Base-by-base conservation (phyloP, 2,797 vertebrate genomes). In the Scolopax bukidnonensis region DNA sequence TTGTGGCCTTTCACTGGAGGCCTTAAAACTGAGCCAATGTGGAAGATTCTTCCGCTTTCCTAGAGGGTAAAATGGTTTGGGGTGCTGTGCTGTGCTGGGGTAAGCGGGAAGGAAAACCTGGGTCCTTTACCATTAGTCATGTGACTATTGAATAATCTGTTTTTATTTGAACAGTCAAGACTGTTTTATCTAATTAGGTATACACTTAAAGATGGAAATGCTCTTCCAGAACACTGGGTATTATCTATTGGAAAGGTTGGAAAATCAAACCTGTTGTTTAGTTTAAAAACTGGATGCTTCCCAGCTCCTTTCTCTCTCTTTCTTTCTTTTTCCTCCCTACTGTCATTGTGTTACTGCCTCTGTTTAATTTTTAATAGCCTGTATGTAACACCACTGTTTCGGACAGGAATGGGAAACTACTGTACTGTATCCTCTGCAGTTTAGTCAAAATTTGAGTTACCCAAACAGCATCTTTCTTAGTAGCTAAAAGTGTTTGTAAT, bases 361-460 rank as follows among this genome's bases (percentile, higher is more conserved):
- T 68, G 27, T 87, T 96, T 67, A 92, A 85, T 92, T 93, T 93
- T 96, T 95, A 70, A 70, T 90, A 50, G 63, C 30, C 32, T 16
- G 6, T 79, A n/a, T 82, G 38, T 61, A 84, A 70, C 51, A 74
- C 51, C 28, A 45, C 14, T 4, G 28, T 43, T 87, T 84, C 54
- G 13, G 60, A 57, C 28, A 83, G 68, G 59, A 91, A 48, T 61
- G 67, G n/a, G 78, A 74, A 89, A 60, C 68, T 77, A 10, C 48
- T 89, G 43, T 24, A 24, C 14, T 71, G 6, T n/a, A 20, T 57
- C 12, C 32, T 77, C 57, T 56, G 32, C 30, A 48, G 23, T 73
- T 90, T 41, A 65, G 60, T 40, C 51, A 83, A 59, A 84, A 68
- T 71, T 32, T 1, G 17, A 82, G 28, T 92, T 19, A 74, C n/a